A percentile compares a stretch with the other conserved stretches of the same genome.
These are phyloP conservation scores for Pseudomyrmex dendroicus DNA, from an alignment of 1,140 invertebrate genomes.

Conservation along the genomic window DNA sequence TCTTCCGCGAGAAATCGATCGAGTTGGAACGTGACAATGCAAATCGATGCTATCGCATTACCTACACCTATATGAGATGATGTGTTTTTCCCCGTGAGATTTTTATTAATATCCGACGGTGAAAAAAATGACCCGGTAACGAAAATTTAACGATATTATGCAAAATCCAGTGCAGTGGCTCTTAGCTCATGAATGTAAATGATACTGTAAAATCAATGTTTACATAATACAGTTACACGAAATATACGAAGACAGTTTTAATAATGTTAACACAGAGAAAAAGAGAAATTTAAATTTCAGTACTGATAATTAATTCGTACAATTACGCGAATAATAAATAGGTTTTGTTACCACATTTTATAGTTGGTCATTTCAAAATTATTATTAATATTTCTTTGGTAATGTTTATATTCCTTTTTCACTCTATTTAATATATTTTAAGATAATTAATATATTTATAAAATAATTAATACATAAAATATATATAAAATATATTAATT, in stretches of 20 bases:
- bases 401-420: too few relatives aligned
- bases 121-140: constrained; percentile 38
- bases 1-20: constrained; percentile 48
- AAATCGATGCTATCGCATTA: constrained; percentile 55
- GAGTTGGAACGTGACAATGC: constrained; percentile 57
- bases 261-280: background rate
- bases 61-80: background rate
- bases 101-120: constrained; percentile 43
- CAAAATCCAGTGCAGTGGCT: constrained; percentile 35
- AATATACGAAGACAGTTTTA: constrained; percentile 3
- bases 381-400: too few relatives aligned
- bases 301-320: too few relatives aligned
- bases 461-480: too few relatives aligned
- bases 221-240: background rate
- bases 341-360: too few relatives aligned
- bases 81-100: constrained; percentile 51
- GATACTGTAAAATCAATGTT: constrained; percentile 28
- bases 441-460: too few relatives aligned
- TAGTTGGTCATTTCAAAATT: too few relatives aligned
- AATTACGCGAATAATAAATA: too few relatives aligned
- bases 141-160: constrained; percentile 51
- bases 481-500: too few relatives aligned
- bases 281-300: too few relatives aligned
- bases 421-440: too few relatives aligned
- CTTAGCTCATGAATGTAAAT: constrained; percentile 54